Conservation (phyloP, 37 sponge, comb jelly and placozoan genomes). For the Lycopodina hypogea region DNA sequence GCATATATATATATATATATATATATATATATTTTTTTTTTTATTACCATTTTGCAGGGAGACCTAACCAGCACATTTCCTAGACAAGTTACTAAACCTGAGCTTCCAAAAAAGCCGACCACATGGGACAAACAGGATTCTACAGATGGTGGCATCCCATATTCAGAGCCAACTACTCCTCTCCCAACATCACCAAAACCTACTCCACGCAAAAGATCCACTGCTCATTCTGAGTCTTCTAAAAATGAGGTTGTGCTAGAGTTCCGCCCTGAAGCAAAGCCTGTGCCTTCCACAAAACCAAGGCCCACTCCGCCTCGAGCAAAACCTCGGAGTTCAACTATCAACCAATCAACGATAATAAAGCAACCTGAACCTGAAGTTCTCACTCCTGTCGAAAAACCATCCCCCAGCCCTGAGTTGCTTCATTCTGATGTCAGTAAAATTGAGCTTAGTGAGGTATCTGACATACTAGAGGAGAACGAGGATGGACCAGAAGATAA, state of each 20-base stretch:
- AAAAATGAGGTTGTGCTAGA: neutral
- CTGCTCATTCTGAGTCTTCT: neutral
- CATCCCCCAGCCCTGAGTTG: too few relatives aligned
- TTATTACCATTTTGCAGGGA: too few relatives aligned
- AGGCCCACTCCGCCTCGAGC: neutral
- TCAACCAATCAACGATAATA: too few relatives aligned
- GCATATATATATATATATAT: too few relatives aligned
- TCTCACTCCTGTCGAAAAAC: too few relatives aligned
- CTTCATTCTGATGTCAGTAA: too few relatives aligned
- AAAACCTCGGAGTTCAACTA: neutral
- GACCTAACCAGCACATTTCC: neutral
- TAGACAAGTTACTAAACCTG: neutral
- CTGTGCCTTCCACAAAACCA: neutral
- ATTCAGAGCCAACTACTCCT: neutral
- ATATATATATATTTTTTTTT: too few relatives aligned
- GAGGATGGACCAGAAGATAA: neutral
- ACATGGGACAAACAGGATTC: neutral
- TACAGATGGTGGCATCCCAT: neutral
- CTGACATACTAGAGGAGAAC: neutral
- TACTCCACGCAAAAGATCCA: neutral
- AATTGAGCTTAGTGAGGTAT: too few relatives aligned
- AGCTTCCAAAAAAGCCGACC: slow-evolving; percentile 5
- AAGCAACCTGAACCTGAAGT: too few relatives aligned
- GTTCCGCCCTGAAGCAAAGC: neutral
- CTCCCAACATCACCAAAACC: neutral